Percentiles rank a stretch among this genome's conserved stretches.
These are phyloP conservation scores for Cacatua alba DNA, from an alignment of 2,113 vertebrate genomes.

Conservation along the genomic window DNA sequence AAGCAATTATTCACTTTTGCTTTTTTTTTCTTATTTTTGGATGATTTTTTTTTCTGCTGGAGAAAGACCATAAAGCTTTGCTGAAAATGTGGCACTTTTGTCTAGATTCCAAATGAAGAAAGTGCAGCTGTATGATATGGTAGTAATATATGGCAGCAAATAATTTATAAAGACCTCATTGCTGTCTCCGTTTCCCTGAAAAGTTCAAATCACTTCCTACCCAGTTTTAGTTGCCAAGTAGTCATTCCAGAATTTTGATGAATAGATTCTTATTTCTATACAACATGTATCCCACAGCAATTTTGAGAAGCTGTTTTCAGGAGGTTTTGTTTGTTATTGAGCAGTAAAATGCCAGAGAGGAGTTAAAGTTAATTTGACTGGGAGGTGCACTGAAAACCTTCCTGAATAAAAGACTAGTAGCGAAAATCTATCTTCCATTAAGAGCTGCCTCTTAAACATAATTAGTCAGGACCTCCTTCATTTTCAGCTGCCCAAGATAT, in stretches of 20 bases:
- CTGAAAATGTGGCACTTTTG: not conserved
- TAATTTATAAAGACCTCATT: not conserved
- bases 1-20: not conserved
- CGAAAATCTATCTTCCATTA: not conserved
- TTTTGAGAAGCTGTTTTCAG: not conserved
- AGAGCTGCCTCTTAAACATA: not conserved
- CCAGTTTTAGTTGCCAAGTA: not conserved
- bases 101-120: conserved; percentile 4
- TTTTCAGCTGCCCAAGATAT: not conserved
- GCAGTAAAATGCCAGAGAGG: not conserved
- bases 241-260: not conserved
- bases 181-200: not conserved
- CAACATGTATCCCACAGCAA: not conserved
- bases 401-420: not conserved
- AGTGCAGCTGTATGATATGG: not conserved
- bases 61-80: not conserved
- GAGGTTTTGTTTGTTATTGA: not conserved
- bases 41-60: not conserved
- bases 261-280: not conserved
- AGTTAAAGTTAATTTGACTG: not conserved
- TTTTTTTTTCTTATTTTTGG: not conserved
- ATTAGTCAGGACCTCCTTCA: not conserved
- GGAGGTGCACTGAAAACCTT: not conserved
- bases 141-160: not conserved
- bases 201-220: not conserved